Base-by-base conservation (phyloP, 2,797 vertebrate genomes). In the Podargus strigoides region DNA sequence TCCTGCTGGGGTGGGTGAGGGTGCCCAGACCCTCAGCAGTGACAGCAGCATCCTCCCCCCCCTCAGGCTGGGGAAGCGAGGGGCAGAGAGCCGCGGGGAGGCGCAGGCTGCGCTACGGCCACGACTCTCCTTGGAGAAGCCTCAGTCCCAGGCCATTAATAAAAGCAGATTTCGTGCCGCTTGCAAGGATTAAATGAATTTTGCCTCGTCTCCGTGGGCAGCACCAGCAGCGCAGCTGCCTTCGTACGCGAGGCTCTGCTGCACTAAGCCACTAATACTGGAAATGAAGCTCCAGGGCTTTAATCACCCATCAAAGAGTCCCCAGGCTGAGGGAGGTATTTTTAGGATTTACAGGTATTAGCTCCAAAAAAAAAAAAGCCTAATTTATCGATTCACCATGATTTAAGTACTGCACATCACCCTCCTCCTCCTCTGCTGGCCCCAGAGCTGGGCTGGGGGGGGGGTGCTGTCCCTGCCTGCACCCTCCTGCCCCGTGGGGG, bases 291-390 rank as follows among this genome's bases (percentile, higher is more conserved):
- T 67, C 11, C 14, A 85, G 87, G 85, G 55, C 76, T 88, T 96
- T 96, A 90, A 96, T 93, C 78, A 78, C 78, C 44, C 50, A 49
- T 52, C 69, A 92, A 79, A 92, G 92, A 75, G 49, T 58, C 81
- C 81, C 66, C 7, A 4, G 92, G n/a, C 52, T 41, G 23, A 32
- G 55, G 53, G 67, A 68, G 78, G n/a, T 90, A 78, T 88, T 91
- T 93, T 85, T 59, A 74, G 83, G 91, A 88, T 96, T 96, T 95
- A 66, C 62, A 91, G 66, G 75, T 81, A 94, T 95, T 96, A 95
- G 41, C 73, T 96, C 24, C 15, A 86, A 46, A 49, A 66, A 67
- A 41, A 6, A 26, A 36, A 42, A 27, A 69, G 24, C 41, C 66
- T 18, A 42, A 60, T 49, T 28, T 85, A 73, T 72, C 0, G 0